Conservation (phyloP, 2,797 vertebrate genomes). For the Myiotriccus ornatus region DNA sequence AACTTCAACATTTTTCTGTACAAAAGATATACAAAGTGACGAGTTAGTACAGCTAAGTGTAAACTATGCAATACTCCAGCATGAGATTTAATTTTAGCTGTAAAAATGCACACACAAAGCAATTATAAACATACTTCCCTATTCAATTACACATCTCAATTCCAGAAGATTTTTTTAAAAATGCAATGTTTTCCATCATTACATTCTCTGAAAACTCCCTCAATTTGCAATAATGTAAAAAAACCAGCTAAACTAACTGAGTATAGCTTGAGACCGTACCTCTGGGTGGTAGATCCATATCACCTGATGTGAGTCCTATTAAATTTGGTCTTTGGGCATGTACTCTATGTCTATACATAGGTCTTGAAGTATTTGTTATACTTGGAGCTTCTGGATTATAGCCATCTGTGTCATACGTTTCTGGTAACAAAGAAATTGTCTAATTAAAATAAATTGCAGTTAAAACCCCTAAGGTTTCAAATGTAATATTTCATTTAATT, state of each 20-base stretch:
- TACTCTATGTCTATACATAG: slow-evolving; percentile 91
- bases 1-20: not conserved
- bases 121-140: not conserved
- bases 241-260: not conserved
- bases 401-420: slow-evolving; percentile 91
- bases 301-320: slow-evolving; percentile 94
- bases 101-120: not conserved
- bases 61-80: not conserved
- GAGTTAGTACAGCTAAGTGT: not conserved
- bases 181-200: not conserved
- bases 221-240: not conserved
- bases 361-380: slow-evolving; percentile 90
- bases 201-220: not conserved
- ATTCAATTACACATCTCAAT: not conserved
- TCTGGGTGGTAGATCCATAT: slow-evolving; percentile 90
- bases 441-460: slow-evolving; percentile 76
- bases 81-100: not conserved
- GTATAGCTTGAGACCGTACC: slow-evolving; percentile 74
- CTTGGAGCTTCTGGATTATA: slow-evolving; percentile 98
- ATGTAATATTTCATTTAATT: not conserved
- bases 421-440: slow-evolving; percentile 79
- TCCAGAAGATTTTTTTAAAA: not conserved
- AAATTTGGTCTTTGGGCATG: slow-evolving; percentile 96
- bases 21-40: not conserved
- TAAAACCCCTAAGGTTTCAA: slow-evolving; percentile 45